Percentiles rank a stretch among this genome's conserved stretches.
Evolutionary conservation across 2,797 vertebrate genomes (phyloP).

Genomic region (Acomys russatus): DNA sequence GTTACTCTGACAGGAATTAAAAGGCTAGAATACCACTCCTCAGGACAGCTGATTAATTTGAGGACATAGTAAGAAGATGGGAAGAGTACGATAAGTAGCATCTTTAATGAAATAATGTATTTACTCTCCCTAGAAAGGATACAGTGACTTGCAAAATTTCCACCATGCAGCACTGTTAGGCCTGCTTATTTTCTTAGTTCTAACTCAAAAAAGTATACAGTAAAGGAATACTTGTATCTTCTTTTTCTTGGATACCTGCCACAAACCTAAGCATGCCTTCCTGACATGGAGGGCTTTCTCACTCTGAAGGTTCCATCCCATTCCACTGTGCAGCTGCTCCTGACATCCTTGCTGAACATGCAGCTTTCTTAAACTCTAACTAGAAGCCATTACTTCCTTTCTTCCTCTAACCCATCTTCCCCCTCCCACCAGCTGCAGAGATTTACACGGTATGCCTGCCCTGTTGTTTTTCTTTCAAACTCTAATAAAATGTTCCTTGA

Average conservation of each 20-base stretch:
- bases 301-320: not conserved
- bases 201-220: not conserved
- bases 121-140: not conserved
- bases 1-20: not conserved
- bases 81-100: not conserved
- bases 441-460: not conserved
- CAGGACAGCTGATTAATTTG: not conserved
- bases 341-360: not conserved
- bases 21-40: not conserved
- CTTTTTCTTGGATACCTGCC: not conserved
- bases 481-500: constrained; percentile 1
- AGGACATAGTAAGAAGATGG: not conserved
- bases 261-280: not conserved
- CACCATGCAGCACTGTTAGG: not conserved
- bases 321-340: not conserved
- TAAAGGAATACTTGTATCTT: not conserved
- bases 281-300: not conserved
- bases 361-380: not conserved
- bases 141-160: not conserved
- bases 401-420: not conserved
- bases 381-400: not conserved
- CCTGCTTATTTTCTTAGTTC: not conserved
- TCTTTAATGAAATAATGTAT: not conserved
- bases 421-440: not conserved
- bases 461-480: constrained; percentile 10